Evolutionary conservation across 2,113 vertebrate species (phyloP).

Genomic region (Atherinomorus stipes): DNA sequence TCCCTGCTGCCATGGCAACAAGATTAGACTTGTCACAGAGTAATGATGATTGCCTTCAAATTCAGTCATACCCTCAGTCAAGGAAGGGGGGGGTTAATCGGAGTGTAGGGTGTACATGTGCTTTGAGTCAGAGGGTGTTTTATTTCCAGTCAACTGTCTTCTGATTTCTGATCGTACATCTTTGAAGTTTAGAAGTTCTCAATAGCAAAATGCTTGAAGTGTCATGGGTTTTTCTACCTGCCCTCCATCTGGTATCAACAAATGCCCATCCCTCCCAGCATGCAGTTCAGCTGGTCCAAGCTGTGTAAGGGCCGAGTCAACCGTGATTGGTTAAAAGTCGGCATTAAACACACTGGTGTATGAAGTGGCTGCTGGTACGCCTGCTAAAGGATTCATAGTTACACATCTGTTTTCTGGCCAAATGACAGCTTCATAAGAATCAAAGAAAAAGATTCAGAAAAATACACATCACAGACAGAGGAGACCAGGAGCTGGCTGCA

Average conservation of each 20-base stretch:
- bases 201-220: neutral
- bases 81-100: neutral
- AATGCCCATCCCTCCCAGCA: constrained; percentile 5
- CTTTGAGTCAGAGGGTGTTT: constrained; percentile 23
- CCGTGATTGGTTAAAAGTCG: constrained; percentile 70
- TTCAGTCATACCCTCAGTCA: constrained; percentile 48
- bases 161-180: neutral
- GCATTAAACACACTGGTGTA: constrained; percentile 40
- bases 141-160: constrained; percentile 16
- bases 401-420: constrained; percentile 49
- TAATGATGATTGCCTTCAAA: constrained; percentile 77
- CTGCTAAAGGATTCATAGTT: constrained; percentile 25
- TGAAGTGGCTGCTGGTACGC: constrained; percentile 33
- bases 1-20: constrained; percentile 69
- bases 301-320: constrained; percentile 42
- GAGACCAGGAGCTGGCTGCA: constrained; percentile 5
- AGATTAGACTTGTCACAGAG: constrained; percentile 76
- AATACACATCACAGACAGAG: constrained; percentile 29
- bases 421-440: neutral
- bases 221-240: neutral
- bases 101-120: constrained; percentile 12
- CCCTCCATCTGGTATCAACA: constrained; percentile 2
- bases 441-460: constrained; percentile 1
- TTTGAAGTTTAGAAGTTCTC: constrained; percentile 2
- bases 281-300: constrained; percentile 28